Base-by-base conservation (phyloP, 2,888 invertebrate species). In the Phengaris alcon region DNA sequence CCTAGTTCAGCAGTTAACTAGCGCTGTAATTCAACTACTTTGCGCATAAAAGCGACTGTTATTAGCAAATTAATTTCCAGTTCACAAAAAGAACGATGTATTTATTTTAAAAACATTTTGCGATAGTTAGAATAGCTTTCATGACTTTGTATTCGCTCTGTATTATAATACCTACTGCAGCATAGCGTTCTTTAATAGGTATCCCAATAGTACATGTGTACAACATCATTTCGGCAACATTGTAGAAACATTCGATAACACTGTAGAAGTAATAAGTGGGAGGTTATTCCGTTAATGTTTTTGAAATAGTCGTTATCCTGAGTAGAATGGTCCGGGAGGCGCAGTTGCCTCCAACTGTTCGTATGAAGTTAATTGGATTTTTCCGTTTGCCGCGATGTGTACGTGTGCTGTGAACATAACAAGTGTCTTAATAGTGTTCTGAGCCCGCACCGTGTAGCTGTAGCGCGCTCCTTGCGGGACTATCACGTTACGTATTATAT, bases 301-400 rank as follows among this genome's bases (percentile, higher is more conserved):
- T 88, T 88, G 89, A 88, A 88, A 87, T 88, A 87, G 86, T 87
- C 84, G 86, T 88, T 88, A 87, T 85, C 84, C 84, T 83, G 85
- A 87, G 87, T 85, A 86, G 83, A 81, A 80, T 81, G 82, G 81
- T 46, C 51, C 80, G 80, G 81, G 81, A 82, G 82, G 84, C 82
- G 83, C 83, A 83, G 84, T 87, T 86, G 81, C 70, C 80, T 84
- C 85, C 85, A 84, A 85, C 88, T 87, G 87, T 87, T 87, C 89
- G 87, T 87, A 88, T 88, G 89, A 84, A 90, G 87, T 90, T 91
- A 91, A 91, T 91, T 91, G 90, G 90, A 91, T 91, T 91, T 90
- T 91, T 90, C 90, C 90, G 88, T 91, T 89, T 90, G 87, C 87
- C 87, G 83, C 87, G 87, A 82, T 85, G 83, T 82, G 86, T 83